Base-by-base conservation (phyloP, 2,113 vertebrate species). In the Himantopus leucocephalus region DNA sequence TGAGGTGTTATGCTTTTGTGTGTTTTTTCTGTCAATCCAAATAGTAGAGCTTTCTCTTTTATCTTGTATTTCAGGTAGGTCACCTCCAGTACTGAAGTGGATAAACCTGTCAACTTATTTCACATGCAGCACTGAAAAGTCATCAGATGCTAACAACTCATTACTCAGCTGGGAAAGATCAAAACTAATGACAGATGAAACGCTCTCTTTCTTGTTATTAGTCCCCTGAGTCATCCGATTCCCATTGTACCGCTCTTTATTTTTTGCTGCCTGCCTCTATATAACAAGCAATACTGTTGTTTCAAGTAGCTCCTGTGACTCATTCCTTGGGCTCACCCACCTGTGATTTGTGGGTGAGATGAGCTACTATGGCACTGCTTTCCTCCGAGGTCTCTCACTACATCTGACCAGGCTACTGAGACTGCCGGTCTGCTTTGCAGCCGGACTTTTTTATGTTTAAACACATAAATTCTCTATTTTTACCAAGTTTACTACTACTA, bases 161-260 rank as follows among this genome's bases (percentile, higher is more conserved):
- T 92, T 92, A 85, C 48, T 94, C 58, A 94, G 60, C 43, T 78
- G 39, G 63, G 35, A 45, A 95, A 94, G 68, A 95, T 78, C 56
- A 92, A 94, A 94, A 93, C 48, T 78, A 91, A 68, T 50, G 73
- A 78, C 80, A 96, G 70, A 90, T 85, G 15, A 89, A 91, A 89
- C 2, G 4, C 37, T 41, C 22, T 39, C 39, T 77, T 45, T 66
- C 90, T 82, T 89, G 35, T 91, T 94, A 93, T 60, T 84, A 84
- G 60, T 72, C 76, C 60, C 86, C 58, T 92, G 94, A 96, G 73
- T 94, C 92, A 97, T 53, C 48, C 70, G 75, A 2, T 89, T 94
- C 73, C 52, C 48, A 68, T 73, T 62, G 27, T 53, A 79, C 8
- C 2, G 0, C 26, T 81, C 47, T 75, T 43, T 77, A 67, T 29